Base-by-base conservation (phyloP, 2,888 invertebrate genomes). In the Spicauda simplicius region DNA sequence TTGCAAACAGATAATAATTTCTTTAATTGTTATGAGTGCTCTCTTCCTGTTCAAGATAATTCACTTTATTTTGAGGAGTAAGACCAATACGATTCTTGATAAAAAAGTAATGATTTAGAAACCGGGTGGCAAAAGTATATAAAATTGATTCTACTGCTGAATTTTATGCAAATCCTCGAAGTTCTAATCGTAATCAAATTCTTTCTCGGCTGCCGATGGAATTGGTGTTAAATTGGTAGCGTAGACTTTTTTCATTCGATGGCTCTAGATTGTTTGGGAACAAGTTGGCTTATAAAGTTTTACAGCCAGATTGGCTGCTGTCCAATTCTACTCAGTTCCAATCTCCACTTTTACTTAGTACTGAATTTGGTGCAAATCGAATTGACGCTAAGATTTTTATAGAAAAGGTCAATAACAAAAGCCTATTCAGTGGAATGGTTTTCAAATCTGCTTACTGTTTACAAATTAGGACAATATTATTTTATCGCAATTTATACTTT, bases 241-340 rank as follows among this genome's bases (percentile, higher is more conserved):
- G 41, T 14, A 41, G 12, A 41, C 41, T 41, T 41, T 41, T 12
- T 41, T 33, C 41, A 41, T 41, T 14, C 14, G 41, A 41, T 41
- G 41, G 41, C 10, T 41, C 41, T 41, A 41, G 33, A 33, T 33
- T 33, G 33, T 33, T 10, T 41, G 41, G 41, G 41, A 41, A 12
- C 14, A 41, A 41, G 41, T 33, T 33, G 33, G 41, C 41, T 41
- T 41, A 14, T 41, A 41, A 41, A 41, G 12, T 41, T 41, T 41
- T 14, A 41, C 14, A 41, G 41, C 41, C 50, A 4, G 50, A 50
- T 50, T 50, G 50, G 50, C 50, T 16, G 50, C 50, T 18, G 16
- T 18, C 50, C 50, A 50, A 50, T 50, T 50, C 18, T 18, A 50
- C 50, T 50, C 10, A 18, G 50, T 50, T 50, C 50, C 41, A 41